Evolutionary conservation across 2,113 vertebrate species (phyloP), one percentile per base, ranked within the genome.

Genomic region (Danionella cerebrum): DNA sequence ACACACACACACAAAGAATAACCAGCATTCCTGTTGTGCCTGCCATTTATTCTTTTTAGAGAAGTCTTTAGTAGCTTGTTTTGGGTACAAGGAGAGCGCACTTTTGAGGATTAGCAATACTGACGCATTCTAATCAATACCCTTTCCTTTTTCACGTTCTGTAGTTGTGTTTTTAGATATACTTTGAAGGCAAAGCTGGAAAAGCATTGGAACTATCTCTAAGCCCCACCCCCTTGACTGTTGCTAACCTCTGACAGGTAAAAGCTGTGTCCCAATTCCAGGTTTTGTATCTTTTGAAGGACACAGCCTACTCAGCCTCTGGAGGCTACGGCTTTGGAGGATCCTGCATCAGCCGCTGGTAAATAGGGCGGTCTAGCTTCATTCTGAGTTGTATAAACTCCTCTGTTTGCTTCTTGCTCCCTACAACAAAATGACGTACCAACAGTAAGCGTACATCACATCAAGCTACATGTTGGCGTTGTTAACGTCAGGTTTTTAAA

Each of bases 1-100:
- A 22, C 63, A 52, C 63, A 65, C 13, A 51, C 62, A 51, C 13
- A 22, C 60, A 4, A n/a, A 52, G 31, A 33, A 52, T 21, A 53
- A 39, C 6, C 63, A 27, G 3, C 14, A 3, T 41, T 18, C 11
- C 21, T 29, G 31, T 33, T 52, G 50, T 52, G 16, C 9, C 27
- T 5, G 0, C 18, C 50, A 52, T 52, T 52, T 31, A 52, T 52
- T 16, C 9, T 39, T 29, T 42, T 2, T 1, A 18, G 7, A 18
- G 7, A 31, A 31, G n/a, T 29, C n/a, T 60, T 27, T 12, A 44
- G 14, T 31, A 14, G 35, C 14, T 19, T 9, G 27, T 44, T 29
- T 29, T 31, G 14, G 8, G 25, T 19, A 21, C 24, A 44, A 19
- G 44, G 39, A 44, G 38, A 60, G 39, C 16, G 14, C n/a, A 22